phyloP scores from a whole-genome alignment of 2,888 invertebrate genomes.

The Athrips mouffetella region DNA sequence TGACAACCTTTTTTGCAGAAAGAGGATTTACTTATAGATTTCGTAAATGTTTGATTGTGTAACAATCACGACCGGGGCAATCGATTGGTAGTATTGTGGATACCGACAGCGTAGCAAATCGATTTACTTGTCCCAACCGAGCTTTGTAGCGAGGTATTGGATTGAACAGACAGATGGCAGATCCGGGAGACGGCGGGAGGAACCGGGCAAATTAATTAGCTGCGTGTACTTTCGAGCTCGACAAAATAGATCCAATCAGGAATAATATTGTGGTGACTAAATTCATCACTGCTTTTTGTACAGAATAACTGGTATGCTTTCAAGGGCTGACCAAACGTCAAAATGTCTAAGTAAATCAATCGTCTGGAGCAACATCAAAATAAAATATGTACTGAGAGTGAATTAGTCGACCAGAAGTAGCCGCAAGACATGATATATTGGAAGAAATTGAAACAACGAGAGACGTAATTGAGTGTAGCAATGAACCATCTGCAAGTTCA shows the following conservation, averaged over 20 bases:
- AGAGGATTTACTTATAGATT: conserved; percentile 16
- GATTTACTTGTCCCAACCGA: conserved; percentile 45
- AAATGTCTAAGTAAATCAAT: conserved; percentile 39
- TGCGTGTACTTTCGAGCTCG: conserved; percentile 36
- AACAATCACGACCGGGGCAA: conserved; percentile 39
- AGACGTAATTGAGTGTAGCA: conserved; percentile 49
- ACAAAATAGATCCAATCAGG: conserved; percentile 29
- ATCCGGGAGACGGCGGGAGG: conserved; percentile 31
- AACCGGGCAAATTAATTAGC: conserved; percentile 50
- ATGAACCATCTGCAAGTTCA: conserved; percentile 49
- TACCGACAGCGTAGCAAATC: conserved; percentile 51
- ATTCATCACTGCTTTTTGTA: background rate
- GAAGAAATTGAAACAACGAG: conserved; percentile 42
- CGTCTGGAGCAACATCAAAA: conserved; percentile 31
- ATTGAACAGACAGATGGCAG: conserved; percentile 42
- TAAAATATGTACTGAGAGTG: conserved; percentile 28
- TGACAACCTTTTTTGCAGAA: background rate
- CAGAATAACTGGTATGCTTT: background rate
- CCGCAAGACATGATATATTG: conserved; percentile 20
- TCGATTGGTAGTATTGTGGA: conserved; percentile 37
- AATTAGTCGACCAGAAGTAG: conserved; percentile 24
- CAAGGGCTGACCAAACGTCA: background rate
- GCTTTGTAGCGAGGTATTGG: conserved; percentile 34
- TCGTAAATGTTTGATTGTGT: conserved; percentile 36
- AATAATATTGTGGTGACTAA: conserved; percentile 28